A percentile compares a stretch with the other conserved stretches of the same genome.
phyloP scores from a whole-genome alignment of 1,140 invertebrate species.

The Antheraea pernyi region DNA sequence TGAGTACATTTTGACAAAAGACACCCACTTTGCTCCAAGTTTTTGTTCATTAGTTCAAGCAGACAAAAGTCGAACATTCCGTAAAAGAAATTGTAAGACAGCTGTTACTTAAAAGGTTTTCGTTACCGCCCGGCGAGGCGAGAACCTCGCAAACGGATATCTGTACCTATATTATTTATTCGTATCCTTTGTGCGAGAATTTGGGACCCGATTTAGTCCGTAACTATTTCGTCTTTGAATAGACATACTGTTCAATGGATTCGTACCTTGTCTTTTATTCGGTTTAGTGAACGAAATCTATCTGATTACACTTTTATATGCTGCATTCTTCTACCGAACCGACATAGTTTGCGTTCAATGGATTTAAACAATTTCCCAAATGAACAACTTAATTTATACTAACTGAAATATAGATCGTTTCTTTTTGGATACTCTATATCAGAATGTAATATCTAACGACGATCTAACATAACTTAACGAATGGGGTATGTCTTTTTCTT shows the following conservation, averaged over 20 bases:
- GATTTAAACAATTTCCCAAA: too few relatives aligned
- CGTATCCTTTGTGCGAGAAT: constrained; percentile 16
- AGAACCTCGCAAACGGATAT: constrained; percentile 16
- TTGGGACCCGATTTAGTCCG: constrained; percentile 1
- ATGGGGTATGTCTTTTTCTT: too few relatives aligned
- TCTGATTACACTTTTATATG: background rate
- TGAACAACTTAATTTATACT: too few relatives aligned
- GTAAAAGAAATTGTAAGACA: constrained; percentile 21
- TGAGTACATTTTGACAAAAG: constrained; percentile 12
- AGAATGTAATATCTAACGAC: too few relatives aligned
- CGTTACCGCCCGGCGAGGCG: constrained; percentile 17
- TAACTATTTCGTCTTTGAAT: constrained; percentile 5
- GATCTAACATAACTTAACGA: too few relatives aligned
- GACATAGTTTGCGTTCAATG: too few relatives aligned
- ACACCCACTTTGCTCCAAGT: constrained; percentile 8
- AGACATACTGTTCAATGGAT: background rate
- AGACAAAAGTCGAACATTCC: constrained; percentile 24
- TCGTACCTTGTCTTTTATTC: background rate
- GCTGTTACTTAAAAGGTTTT: constrained; percentile 22
- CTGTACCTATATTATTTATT: constrained; percentile 14
- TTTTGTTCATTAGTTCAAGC: constrained; percentile 19
- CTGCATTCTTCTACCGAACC: background rate
- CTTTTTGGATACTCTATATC: too few relatives aligned
- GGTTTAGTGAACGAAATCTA: background rate
- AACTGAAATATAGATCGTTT: too few relatives aligned